A percentile compares a stretch with the other conserved stretches of the same genome.
Evolutionary conservation across 2,797 vertebrate species (phyloP).

Genomic region (Pangasius krempfi): DNA sequence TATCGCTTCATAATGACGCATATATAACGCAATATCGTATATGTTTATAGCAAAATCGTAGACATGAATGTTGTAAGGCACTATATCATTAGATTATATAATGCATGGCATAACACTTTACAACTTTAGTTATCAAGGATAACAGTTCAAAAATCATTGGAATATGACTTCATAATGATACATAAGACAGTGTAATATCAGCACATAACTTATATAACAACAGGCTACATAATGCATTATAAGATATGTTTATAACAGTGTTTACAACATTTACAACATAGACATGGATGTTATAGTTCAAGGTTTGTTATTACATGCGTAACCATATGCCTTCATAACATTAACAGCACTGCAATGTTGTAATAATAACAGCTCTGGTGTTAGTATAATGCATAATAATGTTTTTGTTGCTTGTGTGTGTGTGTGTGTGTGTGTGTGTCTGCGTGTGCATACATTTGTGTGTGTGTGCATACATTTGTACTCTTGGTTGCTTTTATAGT

Average conservation of each 20-base stretch:
- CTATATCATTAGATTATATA: neutral
- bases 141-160: neutral
- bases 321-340: neutral
- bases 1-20: neutral
- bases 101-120: too few relatives aligned
- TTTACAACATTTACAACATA: too few relatives aligned
- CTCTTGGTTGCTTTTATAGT: neutral
- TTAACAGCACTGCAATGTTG: neutral
- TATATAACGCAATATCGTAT: neutral
- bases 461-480: neutral
- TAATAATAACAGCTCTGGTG: neutral
- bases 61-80: neutral
- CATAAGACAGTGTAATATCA: too few relatives aligned
- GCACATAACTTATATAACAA: too few relatives aligned
- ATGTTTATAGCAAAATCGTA: neutral
- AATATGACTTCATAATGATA: too few relatives aligned
- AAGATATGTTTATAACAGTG: neutral
- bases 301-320: neutral
- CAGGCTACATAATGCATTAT: neutral
- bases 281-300: neutral
- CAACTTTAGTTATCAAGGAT: too few relatives aligned
- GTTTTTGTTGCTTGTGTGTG: neutral
- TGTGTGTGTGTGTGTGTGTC: neutral
- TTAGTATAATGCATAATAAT: neutral
- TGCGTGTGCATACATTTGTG: neutral